Percentiles rank a stretch among this genome's conserved stretches.
These are phyloP conservation scores for Coecobrya sp. DNA, from an alignment of 2,888 invertebrate species.

Conservation along the genomic window DNA sequence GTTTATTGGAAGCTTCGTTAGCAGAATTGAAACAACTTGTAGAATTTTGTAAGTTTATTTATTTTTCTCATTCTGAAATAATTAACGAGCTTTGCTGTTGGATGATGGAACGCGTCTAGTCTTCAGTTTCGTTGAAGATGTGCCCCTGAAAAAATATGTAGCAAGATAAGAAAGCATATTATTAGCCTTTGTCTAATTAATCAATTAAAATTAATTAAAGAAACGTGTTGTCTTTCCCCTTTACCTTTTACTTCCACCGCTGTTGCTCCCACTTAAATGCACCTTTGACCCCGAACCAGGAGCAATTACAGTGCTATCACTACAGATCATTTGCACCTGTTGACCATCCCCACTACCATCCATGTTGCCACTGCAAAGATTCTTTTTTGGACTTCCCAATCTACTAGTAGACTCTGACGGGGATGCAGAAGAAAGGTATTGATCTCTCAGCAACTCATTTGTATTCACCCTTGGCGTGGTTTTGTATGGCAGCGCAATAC, in stretches of 20 bases:
- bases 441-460: neutral
- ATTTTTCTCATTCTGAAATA: neutral
- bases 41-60: constrained; percentile 24
- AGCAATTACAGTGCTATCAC: constrained; percentile 59
- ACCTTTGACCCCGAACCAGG: constrained; percentile 23
- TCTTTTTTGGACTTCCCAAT: neutral
- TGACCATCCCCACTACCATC: constrained; percentile 45
- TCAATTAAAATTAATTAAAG: constrained; percentile 17
- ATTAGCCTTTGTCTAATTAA: neutral
- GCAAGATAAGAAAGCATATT: neutral
- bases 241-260: constrained; percentile 23
- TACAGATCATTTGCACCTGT: constrained; percentile 50
- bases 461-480: constrained; percentile 63
- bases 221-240: neutral
- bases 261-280: neutral
- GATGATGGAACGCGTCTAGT: constrained; percentile 40
- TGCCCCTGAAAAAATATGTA: constrained; percentile 17
- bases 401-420: neutral
- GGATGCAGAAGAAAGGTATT: neutral
- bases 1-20: neutral
- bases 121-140: constrained; percentile 22
- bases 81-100: constrained; percentile 44
- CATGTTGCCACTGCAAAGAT: neutral
- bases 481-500: constrained; percentile 60
- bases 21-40: constrained; percentile 24